These are phyloP conservation scores for Microcebus tavaratra DNA, from an alignment of 2,113 vertebrate species.

Conservation along the genomic window DNA sequence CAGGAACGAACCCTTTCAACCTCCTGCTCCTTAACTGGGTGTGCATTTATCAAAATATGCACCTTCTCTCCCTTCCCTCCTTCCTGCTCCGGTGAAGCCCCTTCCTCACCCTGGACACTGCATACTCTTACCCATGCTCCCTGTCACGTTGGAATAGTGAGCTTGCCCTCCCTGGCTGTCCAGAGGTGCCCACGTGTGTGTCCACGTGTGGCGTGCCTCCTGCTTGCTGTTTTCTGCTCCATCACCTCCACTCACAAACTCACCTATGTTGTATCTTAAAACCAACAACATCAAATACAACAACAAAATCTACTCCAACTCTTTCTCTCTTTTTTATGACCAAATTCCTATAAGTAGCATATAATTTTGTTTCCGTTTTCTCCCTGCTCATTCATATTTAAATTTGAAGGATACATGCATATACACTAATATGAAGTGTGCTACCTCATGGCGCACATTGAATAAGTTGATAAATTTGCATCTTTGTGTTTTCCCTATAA, in stretches of 20 bases:
- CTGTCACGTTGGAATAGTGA: not conserved
- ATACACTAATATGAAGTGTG: too few species aligned
- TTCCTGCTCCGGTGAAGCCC: too few species aligned
- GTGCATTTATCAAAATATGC: too few species aligned
- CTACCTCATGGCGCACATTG: accelerated
- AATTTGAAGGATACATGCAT: not conserved
- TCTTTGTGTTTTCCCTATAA: too few species aligned
- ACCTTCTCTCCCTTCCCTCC: not conserved
- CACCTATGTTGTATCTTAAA: not conserved
- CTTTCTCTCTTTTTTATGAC: not conserved
- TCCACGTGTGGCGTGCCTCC: not conserved
- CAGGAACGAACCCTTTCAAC: not conserved
- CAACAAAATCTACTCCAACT: not conserved
- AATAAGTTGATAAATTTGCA: too few species aligned
- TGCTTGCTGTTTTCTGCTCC: not conserved
- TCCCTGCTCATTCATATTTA: not conserved
- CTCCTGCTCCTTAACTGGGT: not conserved
- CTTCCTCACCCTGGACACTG: too few species aligned
- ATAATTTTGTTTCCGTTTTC: not conserved
- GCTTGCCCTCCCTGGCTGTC: too few species aligned
- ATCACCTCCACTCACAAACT: not conserved
- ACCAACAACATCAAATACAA: too few species aligned
- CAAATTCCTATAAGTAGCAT: not conserved
- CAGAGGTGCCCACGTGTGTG: accelerated
- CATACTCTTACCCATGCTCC: accelerated